These are phyloP conservation scores for Jordanella pulchra DNA, from an alignment of 2,797 vertebrate genomes.

Conservation along the genomic window DNA sequence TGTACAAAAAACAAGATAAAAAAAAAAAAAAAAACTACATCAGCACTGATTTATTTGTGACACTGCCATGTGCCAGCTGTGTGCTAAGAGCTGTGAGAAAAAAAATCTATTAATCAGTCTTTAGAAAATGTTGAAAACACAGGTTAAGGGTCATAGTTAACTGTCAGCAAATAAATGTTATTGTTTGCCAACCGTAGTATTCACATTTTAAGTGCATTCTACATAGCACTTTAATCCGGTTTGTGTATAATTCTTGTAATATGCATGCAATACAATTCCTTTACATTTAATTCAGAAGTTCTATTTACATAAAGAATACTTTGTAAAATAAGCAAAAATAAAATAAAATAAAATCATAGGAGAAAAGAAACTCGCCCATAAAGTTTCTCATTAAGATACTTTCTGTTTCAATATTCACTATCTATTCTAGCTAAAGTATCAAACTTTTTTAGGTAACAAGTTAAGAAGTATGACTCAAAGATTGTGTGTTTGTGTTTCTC, in stretches of 20 bases:
- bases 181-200: too few species aligned
- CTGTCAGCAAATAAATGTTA: slow-evolving; percentile 2
- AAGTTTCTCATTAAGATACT: too few species aligned
- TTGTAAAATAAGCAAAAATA: neutral
- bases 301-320: neutral
- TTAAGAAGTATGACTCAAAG: too few species aligned
- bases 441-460: neutral
- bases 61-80: neutral
- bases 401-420: neutral
- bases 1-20: neutral
- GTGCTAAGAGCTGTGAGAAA: neutral
- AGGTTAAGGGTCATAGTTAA: slow-evolving; percentile 7
- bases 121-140: neutral
- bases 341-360: neutral
- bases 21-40: neutral
- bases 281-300: neutral
- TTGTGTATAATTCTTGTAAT: neutral
- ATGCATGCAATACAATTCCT: neutral
- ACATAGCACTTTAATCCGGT: neutral
- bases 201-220: neutral
- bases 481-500: neutral
- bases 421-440: neutral
- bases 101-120: neutral
- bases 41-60: neutral
- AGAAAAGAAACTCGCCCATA: neutral